Percentiles rank a stretch among this genome's conserved stretches.
These are phyloP conservation scores for Furcifer pardalis DNA, from an alignment of 2,797 vertebrate genomes.

Conservation along the genomic window DNA sequence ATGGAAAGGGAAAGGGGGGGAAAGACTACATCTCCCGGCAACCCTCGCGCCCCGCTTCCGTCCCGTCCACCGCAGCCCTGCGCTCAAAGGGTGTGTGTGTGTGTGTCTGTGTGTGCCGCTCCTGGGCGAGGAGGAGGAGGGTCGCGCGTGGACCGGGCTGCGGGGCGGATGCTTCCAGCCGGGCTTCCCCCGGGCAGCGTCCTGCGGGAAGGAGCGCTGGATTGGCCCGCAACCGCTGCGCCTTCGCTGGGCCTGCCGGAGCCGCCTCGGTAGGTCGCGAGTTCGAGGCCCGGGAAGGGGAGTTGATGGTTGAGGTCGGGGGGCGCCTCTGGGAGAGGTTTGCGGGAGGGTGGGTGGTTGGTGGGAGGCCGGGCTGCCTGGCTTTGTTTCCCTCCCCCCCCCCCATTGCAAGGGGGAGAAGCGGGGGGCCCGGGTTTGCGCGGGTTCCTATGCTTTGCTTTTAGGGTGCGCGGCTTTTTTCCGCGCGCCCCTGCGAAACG, in stretches of 20 bases:
- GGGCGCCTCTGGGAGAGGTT: not conserved
- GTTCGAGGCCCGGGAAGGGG: not conserved
- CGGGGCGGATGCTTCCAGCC: not conserved
- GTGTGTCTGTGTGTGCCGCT: too few species aligned
- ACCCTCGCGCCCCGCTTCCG: not conserved
- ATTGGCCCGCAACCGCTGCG: not conserved
- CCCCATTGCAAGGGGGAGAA: too few species aligned
- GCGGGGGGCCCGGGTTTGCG: not conserved
- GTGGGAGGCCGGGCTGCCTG: too few species aligned
- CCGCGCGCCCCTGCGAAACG: too few species aligned
- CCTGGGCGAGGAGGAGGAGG: not conserved
- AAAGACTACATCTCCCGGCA: conserved; percentile 36
- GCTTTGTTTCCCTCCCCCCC: too few species aligned
- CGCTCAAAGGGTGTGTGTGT: not conserved
- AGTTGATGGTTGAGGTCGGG: too few species aligned
- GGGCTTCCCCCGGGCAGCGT: not conserved
- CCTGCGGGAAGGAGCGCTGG: not conserved
- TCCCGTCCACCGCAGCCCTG: not conserved
- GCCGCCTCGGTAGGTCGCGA: not conserved
- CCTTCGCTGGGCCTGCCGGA: not conserved
- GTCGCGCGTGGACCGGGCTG: not conserved
- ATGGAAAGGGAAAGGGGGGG: too few species aligned
- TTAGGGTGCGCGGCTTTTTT: too few species aligned
- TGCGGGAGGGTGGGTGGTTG: too few species aligned
- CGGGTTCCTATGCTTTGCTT: too few species aligned